Evolutionary conservation across 2,113 vertebrate species (phyloP).

Genomic region (Cyrtonyx montezumae): DNA sequence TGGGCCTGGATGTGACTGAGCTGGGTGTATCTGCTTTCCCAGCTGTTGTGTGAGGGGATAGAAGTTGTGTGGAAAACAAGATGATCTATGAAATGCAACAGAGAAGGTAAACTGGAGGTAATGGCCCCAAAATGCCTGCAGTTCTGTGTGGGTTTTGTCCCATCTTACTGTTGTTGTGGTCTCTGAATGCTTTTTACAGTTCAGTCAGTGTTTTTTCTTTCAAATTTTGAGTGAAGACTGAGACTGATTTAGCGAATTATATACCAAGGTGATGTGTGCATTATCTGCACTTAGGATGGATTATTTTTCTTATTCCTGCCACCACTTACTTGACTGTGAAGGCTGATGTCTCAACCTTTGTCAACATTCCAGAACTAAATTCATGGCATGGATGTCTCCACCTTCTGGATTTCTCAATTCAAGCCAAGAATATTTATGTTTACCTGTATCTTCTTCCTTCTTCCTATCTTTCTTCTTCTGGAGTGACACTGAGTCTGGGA

Average conservation of each 20-base stretch:
- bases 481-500: background rate
- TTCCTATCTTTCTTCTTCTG: background rate
- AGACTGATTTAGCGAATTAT: background rate
- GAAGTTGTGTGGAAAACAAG: background rate
- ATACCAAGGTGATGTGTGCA: background rate
- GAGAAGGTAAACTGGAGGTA: background rate
- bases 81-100: background rate
- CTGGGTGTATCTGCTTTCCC: background rate
- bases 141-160: background rate
- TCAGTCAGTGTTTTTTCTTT: background rate
- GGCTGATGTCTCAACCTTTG: background rate
- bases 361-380: constrained; percentile 22
- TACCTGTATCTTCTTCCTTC: background rate
- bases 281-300: background rate
- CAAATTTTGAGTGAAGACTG: background rate
- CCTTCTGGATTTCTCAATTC: background rate
- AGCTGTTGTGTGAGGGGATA: background rate
- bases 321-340: constrained; percentile 11
- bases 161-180: background rate
- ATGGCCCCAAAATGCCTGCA: background rate
- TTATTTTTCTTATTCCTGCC: background rate
- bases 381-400: background rate
- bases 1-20: background rate
- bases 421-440: background rate
- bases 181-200: background rate